A percentile compares a stretch with the other conserved stretches of the same genome.
phyloP scores from a whole-genome alignment of 2,888 invertebrate genomes.

The Polyommatus iphigenia region DNA sequence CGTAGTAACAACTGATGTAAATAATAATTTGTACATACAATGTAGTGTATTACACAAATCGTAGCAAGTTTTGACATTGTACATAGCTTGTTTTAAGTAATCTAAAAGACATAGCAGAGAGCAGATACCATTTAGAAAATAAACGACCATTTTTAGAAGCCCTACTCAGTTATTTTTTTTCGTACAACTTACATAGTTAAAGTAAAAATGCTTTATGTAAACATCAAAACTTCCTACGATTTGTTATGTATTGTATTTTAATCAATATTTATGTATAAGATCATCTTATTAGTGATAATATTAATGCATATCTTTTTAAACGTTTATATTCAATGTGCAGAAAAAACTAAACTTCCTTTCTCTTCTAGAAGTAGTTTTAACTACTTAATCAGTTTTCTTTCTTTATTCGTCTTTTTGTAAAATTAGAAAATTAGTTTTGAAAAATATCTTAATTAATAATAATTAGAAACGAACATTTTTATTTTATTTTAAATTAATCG shows the following conservation, averaged over 20 bases:
- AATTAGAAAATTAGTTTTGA: neutral
- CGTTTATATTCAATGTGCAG: neutral
- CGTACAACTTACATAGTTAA: neutral
- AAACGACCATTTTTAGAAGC: neutral
- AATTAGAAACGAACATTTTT: neutral
- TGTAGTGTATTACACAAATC: neutral
- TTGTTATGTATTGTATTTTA: slow-evolving; percentile 13
- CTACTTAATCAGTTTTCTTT: neutral
- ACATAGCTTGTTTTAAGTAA: neutral
- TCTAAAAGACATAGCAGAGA: neutral
- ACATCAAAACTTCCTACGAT: slow-evolving; percentile 10
- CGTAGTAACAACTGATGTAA: slow-evolving; percentile 3
- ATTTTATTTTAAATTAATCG: neutral
- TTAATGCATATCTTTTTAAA: slow-evolving; percentile 16
- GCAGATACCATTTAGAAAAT: neutral
- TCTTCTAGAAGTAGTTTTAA: neutral
- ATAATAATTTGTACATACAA: slow-evolving; percentile 22
- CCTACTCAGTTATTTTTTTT: neutral
- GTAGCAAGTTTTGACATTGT: neutral
- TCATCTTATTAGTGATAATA: neutral
- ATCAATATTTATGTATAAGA: slow-evolving; percentile 8
- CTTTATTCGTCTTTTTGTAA: neutral
- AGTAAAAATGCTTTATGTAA: neutral
- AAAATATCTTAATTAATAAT: neutral
- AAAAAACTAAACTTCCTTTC: neutral